Base-by-base conservation (phyloP, 2,113 vertebrate species). In the Bagarius yarrelli region DNA sequence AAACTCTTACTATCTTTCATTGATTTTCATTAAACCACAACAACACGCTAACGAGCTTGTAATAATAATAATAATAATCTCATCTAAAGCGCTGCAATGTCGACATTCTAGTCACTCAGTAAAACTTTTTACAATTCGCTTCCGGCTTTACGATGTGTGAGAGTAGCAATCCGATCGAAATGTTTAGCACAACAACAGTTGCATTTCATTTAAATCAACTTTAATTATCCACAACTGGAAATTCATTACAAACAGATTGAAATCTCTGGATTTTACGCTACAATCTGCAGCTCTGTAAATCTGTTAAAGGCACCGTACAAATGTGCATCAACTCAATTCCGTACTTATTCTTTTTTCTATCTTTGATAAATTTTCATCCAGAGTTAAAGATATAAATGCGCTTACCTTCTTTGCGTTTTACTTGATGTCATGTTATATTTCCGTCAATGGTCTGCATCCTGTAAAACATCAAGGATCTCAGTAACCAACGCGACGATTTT, bases 1-100 rank as follows among this genome's bases (percentile, higher is more conserved):
- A 63, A 5, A 61, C n/a, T 44, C 8, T 4, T n/a, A 30, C 15
- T 59, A 5, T 16, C 55, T 8, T 52, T 34, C 12, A 81, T 74
- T 9, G 47, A 81, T 74, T 64, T 74, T 27, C 21, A 50, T 61
- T 63, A 73, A 80, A 61, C 30, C n/a, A 19, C 36, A 63, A 25
- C 3, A 73, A 27, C 40, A 21, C 3, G n/a, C 21, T 60, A 60
- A 44, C 56, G 18, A 36, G 69, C 25, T 27, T 1, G 16, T n/a
- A 34, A 40, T 80, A 55, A 74, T 64, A 63, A 25, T 52, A 3
- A 32, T 23, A 34, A 36, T 80, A 53, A 73, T 64, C 74, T 19
- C 30, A 64, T 44, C 50, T 63, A 13, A 55, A 73, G 53, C 44
- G 30, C 27, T 25, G 2, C 2, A 47, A 52, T 71, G 19, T 64